Evolutionary conservation across 2,888 invertebrate species (phyloP).

Genomic region (Pinctada fucata): DNA sequence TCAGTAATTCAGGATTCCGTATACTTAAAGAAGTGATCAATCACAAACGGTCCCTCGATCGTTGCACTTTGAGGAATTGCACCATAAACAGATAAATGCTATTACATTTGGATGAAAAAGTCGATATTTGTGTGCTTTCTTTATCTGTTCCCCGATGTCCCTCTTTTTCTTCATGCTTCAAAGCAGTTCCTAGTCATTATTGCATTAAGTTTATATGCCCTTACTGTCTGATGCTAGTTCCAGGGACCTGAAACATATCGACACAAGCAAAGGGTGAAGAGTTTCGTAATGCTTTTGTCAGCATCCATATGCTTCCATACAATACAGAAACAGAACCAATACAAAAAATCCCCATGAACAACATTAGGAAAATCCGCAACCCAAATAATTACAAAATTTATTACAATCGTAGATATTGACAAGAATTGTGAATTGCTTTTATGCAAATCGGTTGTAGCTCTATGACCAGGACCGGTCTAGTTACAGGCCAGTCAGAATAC

Average conservation of each 20-base stretch:
- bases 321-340: neutral
- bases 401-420: neutral
- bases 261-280: too few relatives aligned
- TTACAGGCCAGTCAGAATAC: neutral
- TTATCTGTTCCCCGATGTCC: neutral
- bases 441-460: neutral
- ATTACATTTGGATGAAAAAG: constrained; percentile 2
- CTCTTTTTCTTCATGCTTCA: neutral
- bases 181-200: neutral
- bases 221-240: too few relatives aligned
- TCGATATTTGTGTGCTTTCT: neutral
- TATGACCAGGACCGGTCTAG: neutral
- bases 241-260: neutral
- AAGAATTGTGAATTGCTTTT: constrained; percentile 1
- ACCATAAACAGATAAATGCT: constrained; percentile 4
- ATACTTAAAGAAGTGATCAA: neutral
- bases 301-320: neutral
- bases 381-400: neutral
- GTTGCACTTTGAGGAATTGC: neutral
- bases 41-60: neutral
- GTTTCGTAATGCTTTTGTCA: too few relatives aligned
- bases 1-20: neutral
- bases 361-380: neutral
- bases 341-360: neutral
- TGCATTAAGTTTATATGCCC: neutral